Base-by-base conservation (phyloP, 1,140 invertebrate species). In the Atta colombica region DNA sequence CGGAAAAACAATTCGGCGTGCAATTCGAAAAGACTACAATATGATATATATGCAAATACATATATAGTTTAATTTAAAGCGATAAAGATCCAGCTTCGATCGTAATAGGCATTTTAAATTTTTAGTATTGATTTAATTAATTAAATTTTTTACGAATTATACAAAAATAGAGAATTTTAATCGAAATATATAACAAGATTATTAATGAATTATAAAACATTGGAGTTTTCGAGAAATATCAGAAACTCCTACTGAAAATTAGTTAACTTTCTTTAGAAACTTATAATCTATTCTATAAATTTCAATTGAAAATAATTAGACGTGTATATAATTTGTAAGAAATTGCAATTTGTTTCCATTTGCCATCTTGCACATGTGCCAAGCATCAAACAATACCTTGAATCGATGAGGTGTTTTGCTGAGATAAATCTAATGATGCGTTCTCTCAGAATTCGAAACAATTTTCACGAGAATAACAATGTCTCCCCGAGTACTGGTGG, bases 381-480 rank as follows among this genome's bases (percentile, higher is more conserved):
- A 16, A 28, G 8, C 35, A 5, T 61, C 28, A 14, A 55, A n/a
- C 16, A 53, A n/a, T 65, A 65, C 18, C 28, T 65, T 35, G 14
- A 80, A 80, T 35, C 25, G 0, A 39, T 28, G 53, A 77, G 63
- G 71, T n/a, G 55, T 71, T 39, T 31, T 12, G 16, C 10, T 31
- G 25, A 74, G 69, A 18, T 53, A n/a, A 21, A 18, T 39, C 39
- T 75, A 85, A 87, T 77, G 81, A 85, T 21, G 69, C 16, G 39
- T 71, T 45, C 45, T 68, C 39, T 55, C 35, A 14, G 31, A 16
- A 49, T 7, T 72, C 55, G 53, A 35, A 61, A 51, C 81, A n/a
- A 53, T 77, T 63, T 77, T 60, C 25, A 51, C 28, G 6, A 1
- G 35, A 85, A 87, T 85, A 85, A 77, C 53, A 65, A 77, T 53